These are phyloP conservation scores for Holothuria leucospilota DNA, from an alignment of 53 echinoderm and acorn worm species.

Conservation along the genomic window DNA sequence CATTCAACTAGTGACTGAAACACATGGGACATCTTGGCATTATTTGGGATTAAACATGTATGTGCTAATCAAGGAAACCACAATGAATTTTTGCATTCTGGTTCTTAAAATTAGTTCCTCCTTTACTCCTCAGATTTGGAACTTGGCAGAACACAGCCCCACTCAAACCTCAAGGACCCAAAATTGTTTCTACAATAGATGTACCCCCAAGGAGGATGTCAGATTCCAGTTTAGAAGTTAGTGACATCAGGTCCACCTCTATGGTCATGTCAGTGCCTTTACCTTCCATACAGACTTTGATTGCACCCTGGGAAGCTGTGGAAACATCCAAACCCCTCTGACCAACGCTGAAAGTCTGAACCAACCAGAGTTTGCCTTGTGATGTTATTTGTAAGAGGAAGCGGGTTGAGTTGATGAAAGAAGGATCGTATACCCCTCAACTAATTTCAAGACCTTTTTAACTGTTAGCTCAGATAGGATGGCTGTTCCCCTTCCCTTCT, in stretches of 20 bases:
- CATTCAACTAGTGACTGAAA: too few species aligned
- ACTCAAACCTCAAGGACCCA: constrained; percentile 6
- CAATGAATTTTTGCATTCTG: too few species aligned
- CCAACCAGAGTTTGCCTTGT: background rate
- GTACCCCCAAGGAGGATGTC: constrained; percentile 65
- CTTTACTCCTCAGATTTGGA: background rate
- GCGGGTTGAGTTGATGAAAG: too few species aligned
- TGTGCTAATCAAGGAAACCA: too few species aligned
- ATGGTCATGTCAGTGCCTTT: constrained; percentile 20
- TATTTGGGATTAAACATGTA: too few species aligned
- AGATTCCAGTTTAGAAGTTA: constrained; percentile 53
- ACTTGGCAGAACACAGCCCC: constrained; percentile 17
- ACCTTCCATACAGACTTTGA: constrained; percentile 77
- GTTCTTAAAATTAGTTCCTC: too few species aligned
- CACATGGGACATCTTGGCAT: too few species aligned
- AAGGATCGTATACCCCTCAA: too few species aligned
- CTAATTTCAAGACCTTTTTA: too few species aligned
- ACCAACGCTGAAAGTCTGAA: background rate
- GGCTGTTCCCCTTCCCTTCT: too few species aligned
- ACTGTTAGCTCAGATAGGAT: too few species aligned
- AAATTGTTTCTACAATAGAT: constrained; percentile 26
- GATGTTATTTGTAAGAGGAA: background rate
- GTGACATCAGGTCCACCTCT: constrained; percentile 48
- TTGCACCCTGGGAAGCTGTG: constrained; percentile 86
- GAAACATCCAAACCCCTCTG: constrained; percentile 71